Evolutionary conservation across 2,797 vertebrate genomes (phyloP), one percentile per base, ranked within the genome.

Genomic region (Gymnopithys bicolor): DNA sequence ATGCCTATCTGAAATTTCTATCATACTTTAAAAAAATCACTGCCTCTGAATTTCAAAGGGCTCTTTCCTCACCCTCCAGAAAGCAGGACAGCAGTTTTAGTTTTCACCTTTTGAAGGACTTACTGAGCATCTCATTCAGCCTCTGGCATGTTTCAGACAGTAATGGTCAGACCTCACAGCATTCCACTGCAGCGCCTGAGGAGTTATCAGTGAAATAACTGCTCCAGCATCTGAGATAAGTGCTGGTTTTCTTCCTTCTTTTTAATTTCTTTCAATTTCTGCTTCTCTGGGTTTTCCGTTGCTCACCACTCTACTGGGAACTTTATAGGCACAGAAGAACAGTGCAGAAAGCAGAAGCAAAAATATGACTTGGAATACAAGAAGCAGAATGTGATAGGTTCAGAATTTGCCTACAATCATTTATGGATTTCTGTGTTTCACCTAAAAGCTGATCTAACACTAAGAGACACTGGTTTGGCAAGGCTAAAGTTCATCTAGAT

Each of bases 71-170:
- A 14, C n/a, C 46, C 63, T 82, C 35, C 48, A 79, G 59, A 82
- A 90, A 86, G 52, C 59, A 23, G 79, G 45, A 59, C 5, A 52
- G 70, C 66, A 84, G n/a, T 67, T 91, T 88, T n/a, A 87, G 76
- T 64, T 93, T 78, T 84, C 88, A 84, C 74, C 77, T 86, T 52
- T 67, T 33, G n/a, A 86, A 91, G 83, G 67, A 64, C 41, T 79
- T 94, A 91, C 18, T 9, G 63, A 96, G 77, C 73, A 81, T 35
- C 82, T 81, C 82, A 9, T 75, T 89, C 79, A 91, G 85, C 39
- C 85, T 67, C 45, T 82, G 84, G 79, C 82, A 17, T 9, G 43
- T 80, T 70, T 89, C 81, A 90, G 81, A 74, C 22, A 22, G 82
- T 53, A 80, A 87, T 4, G 15, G 78, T 56, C 1, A 0, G 70